Conservation (phyloP, 2,113 vertebrate genomes). For the human region GRCh38 chr12:58559501-58560000, state of each 20-base stretch:
- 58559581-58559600: background rate
- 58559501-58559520: background rate
- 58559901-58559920: background rate
- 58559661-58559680: background rate
- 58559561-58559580: background rate
- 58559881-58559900: background rate
- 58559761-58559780: background rate
- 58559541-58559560: conserved; percentile 14
- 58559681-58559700: background rate
- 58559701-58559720: background rate
- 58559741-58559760: too few species aligned
- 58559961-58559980: background rate
- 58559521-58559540: conserved; percentile 31
- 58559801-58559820: background rate
- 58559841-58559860: background rate
- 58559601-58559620: background rate
- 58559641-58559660: background rate
- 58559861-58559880: background rate
- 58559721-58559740: background rate
- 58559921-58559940: background rate
- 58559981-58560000: background rate
- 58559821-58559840: background rate
- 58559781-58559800: background rate
- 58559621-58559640: background rate
- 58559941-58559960: background rate